Evolutionary conservation across 2,113 vertebrate genomes (phyloP), one percentile per base, ranked within the genome.

Genomic region (Coryphaenoides rupestris): DNA sequence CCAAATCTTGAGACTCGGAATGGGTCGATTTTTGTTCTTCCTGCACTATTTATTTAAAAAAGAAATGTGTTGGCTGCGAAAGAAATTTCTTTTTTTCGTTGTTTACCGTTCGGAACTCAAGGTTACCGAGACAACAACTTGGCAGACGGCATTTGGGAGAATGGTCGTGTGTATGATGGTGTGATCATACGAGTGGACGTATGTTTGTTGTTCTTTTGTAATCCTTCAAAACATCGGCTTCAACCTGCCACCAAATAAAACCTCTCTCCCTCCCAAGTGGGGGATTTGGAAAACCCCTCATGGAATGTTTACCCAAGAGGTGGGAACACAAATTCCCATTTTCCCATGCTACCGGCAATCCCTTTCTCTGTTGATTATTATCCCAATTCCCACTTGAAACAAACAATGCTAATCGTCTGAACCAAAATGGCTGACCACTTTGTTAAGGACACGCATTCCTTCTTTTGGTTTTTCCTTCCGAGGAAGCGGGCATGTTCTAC

Each of bases 301-400:
- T 72, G 62, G 69, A 73, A 73, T 64, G 60, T 79, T 68, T 66
- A 59, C 21, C 47, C 17, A n/a, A n/a, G 19, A 19, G n/a, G 65
- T 26, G 17, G 26, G 24, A 24, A 56, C 15, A 56, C 68, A 21
- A 68, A 68, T 19, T 22, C 21, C 23, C 24, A 54, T 54, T 62
- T 79, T 79, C 65, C 59, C 67, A 65, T 55, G 2, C 73, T 73
- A 7, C 28, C 65, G 67, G 66, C 68, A 63, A 45, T 68, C 58
- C 67, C 63, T 85, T 47, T 21, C 21, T 72, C 24, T 66, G n/a
- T n/a, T n/a, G n/a, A n/a, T n/a, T n/a, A 9, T 65, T 68, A 58
- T 61, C 21, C 65, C 10, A 49, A 22, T 4, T 74, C 40, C 19
- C 12, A 24, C 47, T 33, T 21, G 13, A 63, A 72, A 73, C 63